Evolutionary conservation across 2,888 invertebrate species (phyloP).

Genomic region (Agelastica alni): DNA sequence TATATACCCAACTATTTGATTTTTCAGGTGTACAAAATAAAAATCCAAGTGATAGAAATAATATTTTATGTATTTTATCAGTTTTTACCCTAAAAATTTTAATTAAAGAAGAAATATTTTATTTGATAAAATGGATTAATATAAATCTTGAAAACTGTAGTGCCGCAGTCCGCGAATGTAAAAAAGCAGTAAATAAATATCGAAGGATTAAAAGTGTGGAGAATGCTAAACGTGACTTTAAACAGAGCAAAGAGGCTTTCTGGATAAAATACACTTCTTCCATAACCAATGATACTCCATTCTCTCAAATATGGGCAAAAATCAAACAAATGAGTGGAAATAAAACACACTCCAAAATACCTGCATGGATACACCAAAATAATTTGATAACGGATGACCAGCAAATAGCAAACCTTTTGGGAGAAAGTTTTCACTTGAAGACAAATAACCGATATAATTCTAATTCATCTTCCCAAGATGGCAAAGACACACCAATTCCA

Average conservation of each 20-base stretch:
- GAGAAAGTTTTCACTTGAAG: background rate
- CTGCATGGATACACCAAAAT: background rate
- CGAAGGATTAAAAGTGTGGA: background rate
- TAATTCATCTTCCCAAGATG: no score
- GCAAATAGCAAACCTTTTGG: background rate
- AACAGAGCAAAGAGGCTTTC: background rate
- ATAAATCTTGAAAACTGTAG: no score
- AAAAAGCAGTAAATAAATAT: background rate
- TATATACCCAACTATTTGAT: no score
- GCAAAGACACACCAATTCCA: no score
- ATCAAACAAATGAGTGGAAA: background rate
- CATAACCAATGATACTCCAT: background rate
- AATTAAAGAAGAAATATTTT: no score
- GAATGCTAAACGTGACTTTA: background rate
- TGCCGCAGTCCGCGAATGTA: background rate
- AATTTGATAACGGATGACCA: background rate
- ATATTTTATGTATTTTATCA: no score
- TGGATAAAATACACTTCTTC: background rate
- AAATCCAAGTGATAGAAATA: no score
- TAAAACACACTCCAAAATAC: background rate
- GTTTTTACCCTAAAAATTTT: no score
- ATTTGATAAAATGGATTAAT: no score
- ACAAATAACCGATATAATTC: background rate
- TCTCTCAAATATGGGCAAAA: background rate
- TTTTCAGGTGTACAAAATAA: no score